Conservation (phyloP, 2,113 vertebrate species). For the Cranoglanis bouderius region DNA sequence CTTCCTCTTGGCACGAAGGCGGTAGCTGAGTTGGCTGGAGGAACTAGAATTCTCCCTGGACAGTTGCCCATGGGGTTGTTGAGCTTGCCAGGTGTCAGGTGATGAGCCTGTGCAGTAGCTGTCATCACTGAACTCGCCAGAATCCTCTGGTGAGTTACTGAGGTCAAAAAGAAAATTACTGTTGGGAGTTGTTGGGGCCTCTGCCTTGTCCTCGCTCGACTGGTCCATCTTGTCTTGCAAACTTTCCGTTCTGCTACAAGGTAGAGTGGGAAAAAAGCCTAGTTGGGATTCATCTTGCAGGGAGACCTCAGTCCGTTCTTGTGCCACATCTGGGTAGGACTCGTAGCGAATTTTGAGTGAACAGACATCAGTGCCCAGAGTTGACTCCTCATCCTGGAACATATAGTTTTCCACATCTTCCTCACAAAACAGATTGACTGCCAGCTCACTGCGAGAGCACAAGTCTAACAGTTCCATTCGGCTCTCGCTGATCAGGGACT, state of each 20-base stretch:
- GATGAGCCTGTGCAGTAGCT: constrained; percentile 94
- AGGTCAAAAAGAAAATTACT: constrained; percentile 90
- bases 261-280: constrained; percentile 86
- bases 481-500: constrained; percentile 90
- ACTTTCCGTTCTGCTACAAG: constrained; percentile 80
- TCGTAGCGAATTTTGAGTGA: constrained; percentile 88
- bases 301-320: constrained; percentile 78
- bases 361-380: constrained; percentile 85
- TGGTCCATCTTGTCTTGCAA: constrained; percentile 76
- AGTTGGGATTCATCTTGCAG: constrained; percentile 86
- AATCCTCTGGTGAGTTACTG: constrained; percentile 90
- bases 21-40: constrained; percentile 93
- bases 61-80: constrained; percentile 86
- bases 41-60: constrained; percentile 86
- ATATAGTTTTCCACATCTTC: constrained; percentile 92
- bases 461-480: constrained; percentile 89
- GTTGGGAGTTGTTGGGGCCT: constrained; percentile 68
- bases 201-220: constrained; percentile 71
- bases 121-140: constrained; percentile 92
- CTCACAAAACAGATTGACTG: constrained; percentile 88
- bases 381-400: constrained; percentile 88
- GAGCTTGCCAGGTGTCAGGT: constrained; percentile 87
- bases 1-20: constrained; percentile 93
- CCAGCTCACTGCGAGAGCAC: constrained; percentile 88
- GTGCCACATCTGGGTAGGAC: constrained; percentile 85